Evolutionary conservation across 2,797 vertebrate genomes (phyloP).

Genomic region (Brachymystax lenok): DNA sequence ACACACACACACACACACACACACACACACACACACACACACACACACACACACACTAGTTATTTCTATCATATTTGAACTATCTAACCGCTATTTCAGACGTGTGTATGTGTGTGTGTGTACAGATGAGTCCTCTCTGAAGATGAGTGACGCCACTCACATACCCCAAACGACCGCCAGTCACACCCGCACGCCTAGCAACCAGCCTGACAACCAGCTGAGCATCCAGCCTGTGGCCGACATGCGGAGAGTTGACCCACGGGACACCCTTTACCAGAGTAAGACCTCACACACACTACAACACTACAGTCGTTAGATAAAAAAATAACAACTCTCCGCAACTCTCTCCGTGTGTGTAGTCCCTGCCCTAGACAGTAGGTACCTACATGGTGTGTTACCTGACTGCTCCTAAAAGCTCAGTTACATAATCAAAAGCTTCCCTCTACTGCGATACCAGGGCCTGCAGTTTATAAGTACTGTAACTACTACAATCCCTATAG

Average conservation of each 20-base stretch:
- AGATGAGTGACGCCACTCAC: constrained; percentile 83
- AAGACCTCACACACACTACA: constrained; percentile 39
- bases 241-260: constrained; percentile 84
- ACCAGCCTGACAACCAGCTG: constrained; percentile 2
- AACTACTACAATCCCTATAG: neutral
- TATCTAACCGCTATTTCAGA: neutral
- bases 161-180: constrained; percentile 88
- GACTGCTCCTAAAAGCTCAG: constrained; percentile 89
- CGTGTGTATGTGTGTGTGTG: neutral
- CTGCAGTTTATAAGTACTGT: constrained; percentile 87
- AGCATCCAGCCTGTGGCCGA: constrained; percentile 64
- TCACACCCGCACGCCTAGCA: constrained; percentile 36
- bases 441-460: constrained; percentile 89
- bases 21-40: too few species aligned
- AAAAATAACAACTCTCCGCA: constrained; percentile 13
- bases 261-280: constrained; percentile 85
- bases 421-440: constrained; percentile 84
- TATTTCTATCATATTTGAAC: neutral
- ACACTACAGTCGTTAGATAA: neutral
- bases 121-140: constrained; percentile 83
- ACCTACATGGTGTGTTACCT: constrained; percentile 78
- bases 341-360: constrained; percentile 80
- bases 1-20: too few species aligned
- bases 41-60: neutral
- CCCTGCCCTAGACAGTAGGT: constrained; percentile 78